Base-by-base conservation (phyloP, 2,797 vertebrate species). In the Karalla daura region DNA sequence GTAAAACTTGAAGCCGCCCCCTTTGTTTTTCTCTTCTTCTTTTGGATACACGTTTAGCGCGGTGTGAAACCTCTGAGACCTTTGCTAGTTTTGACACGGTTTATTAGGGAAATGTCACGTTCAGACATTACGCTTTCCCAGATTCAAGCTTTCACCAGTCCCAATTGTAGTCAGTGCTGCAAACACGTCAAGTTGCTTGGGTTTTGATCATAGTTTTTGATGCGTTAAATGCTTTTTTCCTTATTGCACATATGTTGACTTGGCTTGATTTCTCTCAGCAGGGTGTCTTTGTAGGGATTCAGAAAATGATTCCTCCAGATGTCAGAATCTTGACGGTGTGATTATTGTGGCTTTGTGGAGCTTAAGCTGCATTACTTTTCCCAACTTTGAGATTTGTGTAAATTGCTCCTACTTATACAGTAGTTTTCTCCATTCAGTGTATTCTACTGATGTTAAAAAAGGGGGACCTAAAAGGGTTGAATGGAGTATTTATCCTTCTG, bases 191-290 rank as follows among this genome's bases (percentile, higher is more conserved):
- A n/a, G n/a, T n/a, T n/a, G n/a, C n/a, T n/a, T n/a, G n/a, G n/a
- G n/a, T n/a, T 62, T 66, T 36, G 43, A 21, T 39, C 13, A 23
- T 17, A 47, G 41, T 39, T 69, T 32, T 53, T 23, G 8, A 59
- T 21, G 12, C 4, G 14, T 30, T 20, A 0, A 30, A 32, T 60
- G 8, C 28, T 65, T 49, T 41, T 30, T 27, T 36, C 13, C 25
- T 32, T 33, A 37, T 7, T 36, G 21, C 33, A 53, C 43, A 36
- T 63, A 8, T 14, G 23, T 52, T 24, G 28, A 18, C 49, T 49
- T 47, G 36, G 43, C 32, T 36, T 40, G 3, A 10, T 60, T 50
- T 47, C 17, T 18, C 23, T 12, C 20, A 18, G 9, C 5, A 24
- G 43, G 35, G 12, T 54, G 4, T 55, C 50, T 65, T 36, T 59